phyloP scores from a whole-genome alignment of 2,113 vertebrate genomes.

The Ariopsis seemanni region DNA sequence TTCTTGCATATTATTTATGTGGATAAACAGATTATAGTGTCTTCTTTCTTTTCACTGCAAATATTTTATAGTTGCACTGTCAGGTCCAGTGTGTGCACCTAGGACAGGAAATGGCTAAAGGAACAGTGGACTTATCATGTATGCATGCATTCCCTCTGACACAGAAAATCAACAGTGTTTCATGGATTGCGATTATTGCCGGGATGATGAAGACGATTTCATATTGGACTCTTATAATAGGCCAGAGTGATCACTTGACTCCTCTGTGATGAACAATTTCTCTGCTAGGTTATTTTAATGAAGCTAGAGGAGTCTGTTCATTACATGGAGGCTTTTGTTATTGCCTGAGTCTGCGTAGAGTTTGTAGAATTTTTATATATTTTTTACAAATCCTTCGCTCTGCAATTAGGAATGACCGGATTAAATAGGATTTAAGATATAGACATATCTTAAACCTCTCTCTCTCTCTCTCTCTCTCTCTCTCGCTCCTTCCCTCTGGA shows the following conservation, averaged over 20 bases:
- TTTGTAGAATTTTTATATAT: not conserved
- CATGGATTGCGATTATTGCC: not conserved
- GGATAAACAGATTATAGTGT: not conserved
- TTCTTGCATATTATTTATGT: not conserved
- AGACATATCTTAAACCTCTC: not conserved
- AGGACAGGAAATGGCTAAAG: constrained; percentile 7
- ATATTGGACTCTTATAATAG: not conserved
- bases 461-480: not conserved
- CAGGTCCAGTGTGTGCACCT: not conserved
- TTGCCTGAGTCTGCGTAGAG: not conserved
- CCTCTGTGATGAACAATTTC: not conserved
- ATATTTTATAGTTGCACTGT: constrained; percentile 8
- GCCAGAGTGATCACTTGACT: not conserved
- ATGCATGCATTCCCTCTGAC: not conserved
- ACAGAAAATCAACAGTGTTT: constrained; percentile 24
- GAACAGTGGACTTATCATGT: constrained; percentile 16
- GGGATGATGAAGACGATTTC: constrained; percentile 3
- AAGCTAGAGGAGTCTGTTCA: not conserved
- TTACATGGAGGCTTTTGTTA: not conserved
- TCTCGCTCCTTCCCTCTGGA: constrained; percentile 23
- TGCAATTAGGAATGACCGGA: constrained; percentile 44
- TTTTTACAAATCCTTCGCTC: constrained; percentile 42
- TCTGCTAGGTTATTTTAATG: not conserved
- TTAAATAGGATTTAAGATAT: constrained; percentile 50
- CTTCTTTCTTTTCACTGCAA: not conserved